These are phyloP conservation scores for Aeoliscus strigatus DNA, from an alignment of 2,797 vertebrate species.

Conservation along the genomic window DNA sequence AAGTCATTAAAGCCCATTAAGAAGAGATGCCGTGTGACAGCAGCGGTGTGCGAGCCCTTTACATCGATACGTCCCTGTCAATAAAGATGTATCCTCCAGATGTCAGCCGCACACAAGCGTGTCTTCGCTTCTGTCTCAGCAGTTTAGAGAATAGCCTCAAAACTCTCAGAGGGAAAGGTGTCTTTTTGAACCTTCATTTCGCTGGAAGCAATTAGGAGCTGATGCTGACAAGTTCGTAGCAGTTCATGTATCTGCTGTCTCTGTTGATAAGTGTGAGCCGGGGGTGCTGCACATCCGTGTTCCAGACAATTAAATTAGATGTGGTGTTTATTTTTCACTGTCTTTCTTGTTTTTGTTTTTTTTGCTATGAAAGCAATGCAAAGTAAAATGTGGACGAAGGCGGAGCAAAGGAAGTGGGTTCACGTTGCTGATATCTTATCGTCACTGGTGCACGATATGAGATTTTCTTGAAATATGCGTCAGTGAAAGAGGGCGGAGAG, in stretches of 20 bases:
- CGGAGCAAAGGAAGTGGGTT: constrained; percentile 34
- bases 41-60: constrained; percentile 62
- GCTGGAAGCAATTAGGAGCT: constrained; percentile 81
- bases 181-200: constrained; percentile 82
- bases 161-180: constrained; percentile 83
- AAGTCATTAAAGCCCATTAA: constrained; percentile 82
- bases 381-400: constrained; percentile 46
- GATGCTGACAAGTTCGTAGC: constrained; percentile 85
- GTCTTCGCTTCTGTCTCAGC: constrained; percentile 76
- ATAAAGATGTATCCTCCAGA: constrained; percentile 86
- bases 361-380: too few relatives aligned
- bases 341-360: constrained; percentile 72
- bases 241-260: constrained; percentile 83
- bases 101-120: constrained; percentile 81
- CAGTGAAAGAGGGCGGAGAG: constrained; percentile 33
- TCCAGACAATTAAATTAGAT: constrained; percentile 84
- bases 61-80: constrained; percentile 80
- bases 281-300: constrained; percentile 73
- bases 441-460: constrained; percentile 44
- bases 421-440: constrained; percentile 56
- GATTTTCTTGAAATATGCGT: constrained; percentile 55
- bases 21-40: constrained; percentile 72
- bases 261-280: constrained; percentile 79
- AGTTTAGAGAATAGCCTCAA: constrained; percentile 78
- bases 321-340: constrained; percentile 78